These are phyloP conservation scores for Metridium senile DNA, from an alignment of 92 coral and sea anemone genomes.

Conservation along the genomic window DNA sequence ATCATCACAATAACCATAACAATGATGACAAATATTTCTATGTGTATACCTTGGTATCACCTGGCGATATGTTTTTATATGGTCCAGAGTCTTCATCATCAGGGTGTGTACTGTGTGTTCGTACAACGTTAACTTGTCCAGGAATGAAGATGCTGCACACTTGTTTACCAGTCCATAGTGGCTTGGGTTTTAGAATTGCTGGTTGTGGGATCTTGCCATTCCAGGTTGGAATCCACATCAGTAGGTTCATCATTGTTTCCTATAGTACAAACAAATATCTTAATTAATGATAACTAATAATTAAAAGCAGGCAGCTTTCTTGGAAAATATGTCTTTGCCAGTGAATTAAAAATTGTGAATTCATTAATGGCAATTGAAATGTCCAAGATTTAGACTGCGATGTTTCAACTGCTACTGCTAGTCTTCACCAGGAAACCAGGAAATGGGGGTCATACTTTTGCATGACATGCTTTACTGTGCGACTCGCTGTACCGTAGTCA, in stretches of 20 bases:
- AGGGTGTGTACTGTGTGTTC: constrained; percentile 99
- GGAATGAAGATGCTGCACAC: constrained; percentile 94
- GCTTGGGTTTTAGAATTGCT: constrained; percentile 94
- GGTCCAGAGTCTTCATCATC: constrained; percentile 99
- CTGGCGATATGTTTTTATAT: constrained; percentile 95
- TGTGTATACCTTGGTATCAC: constrained; percentile 85
- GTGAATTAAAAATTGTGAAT: no score
- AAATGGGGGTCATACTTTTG: no score
- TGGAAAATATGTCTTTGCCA: no score
- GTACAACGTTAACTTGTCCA: constrained; percentile 89
- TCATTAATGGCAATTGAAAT: no score
- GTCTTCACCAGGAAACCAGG: no score
- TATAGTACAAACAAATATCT: constrained; percentile 9
- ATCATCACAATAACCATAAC: no score
- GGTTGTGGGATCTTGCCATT: constrained; percentile 97
- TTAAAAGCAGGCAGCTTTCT: neutral
- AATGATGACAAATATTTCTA: neutral
- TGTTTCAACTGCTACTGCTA: no score
- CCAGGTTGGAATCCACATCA: constrained; percentile 98
- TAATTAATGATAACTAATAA: neutral
- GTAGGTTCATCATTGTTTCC: constrained; percentile 94
- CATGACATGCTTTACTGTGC: no score
- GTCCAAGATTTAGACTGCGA: no score
- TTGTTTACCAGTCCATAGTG: constrained; percentile 99
- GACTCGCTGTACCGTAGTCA: no score